phyloP scores from a whole-genome alignment of 2,797 vertebrate genomes.

The Gambusia yucatana region DNA sequence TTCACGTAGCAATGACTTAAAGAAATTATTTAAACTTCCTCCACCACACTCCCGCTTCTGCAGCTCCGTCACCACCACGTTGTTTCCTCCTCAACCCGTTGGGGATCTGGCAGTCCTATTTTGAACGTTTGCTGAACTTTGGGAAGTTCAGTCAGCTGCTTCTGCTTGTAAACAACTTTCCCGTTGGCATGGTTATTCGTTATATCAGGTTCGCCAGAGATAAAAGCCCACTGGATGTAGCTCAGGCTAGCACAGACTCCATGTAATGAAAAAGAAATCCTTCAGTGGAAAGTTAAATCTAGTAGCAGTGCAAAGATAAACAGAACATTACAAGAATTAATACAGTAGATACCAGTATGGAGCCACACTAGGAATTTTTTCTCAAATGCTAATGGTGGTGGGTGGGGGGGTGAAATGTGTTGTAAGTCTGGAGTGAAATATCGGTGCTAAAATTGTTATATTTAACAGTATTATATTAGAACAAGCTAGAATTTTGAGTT shows the following conservation, averaged over 20 bases:
- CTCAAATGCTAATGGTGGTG: not conserved
- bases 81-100: not conserved
- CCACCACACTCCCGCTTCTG: not conserved
- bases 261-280: not conserved
- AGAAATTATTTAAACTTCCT: not conserved
- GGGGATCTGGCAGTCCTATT: not conserved
- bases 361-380: not conserved
- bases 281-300: not conserved
- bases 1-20: not conserved
- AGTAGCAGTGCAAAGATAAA: not conserved
- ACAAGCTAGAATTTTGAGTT: not conserved
- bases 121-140: constrained; percentile 6
- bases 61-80: too few species aligned
- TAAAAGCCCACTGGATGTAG: not conserved
- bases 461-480: not conserved
- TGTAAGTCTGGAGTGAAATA: not conserved
- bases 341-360: not conserved
- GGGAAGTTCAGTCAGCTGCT: not conserved
- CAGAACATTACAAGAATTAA: not conserved
- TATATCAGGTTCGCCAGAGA: not conserved
- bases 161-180: constrained; percentile 5
- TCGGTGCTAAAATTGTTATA: not conserved
- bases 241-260: not conserved
- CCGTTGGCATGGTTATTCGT: not conserved
- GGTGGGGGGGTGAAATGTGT: not conserved